Evolutionary conservation across 2,888 invertebrate genomes (phyloP).

Genomic region (Sphecodes monilicornis): DNA sequence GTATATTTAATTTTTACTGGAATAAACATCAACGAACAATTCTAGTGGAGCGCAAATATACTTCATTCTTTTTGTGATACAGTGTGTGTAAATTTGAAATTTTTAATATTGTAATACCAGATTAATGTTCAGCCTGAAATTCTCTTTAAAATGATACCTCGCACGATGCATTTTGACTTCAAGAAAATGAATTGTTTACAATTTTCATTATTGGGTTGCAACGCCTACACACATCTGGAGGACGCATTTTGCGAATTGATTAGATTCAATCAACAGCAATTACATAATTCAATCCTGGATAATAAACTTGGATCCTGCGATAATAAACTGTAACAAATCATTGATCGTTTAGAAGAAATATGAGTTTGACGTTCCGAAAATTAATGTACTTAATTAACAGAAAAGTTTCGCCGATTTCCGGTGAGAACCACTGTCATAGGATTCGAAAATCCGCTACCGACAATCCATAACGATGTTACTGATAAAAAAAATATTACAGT

Average conservation of each 20-base stretch:
- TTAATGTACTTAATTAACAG: neutral
- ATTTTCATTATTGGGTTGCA: too few relatives aligned
- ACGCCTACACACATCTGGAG: too few relatives aligned
- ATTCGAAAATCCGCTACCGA: neutral
- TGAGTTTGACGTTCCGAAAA: too few relatives aligned
- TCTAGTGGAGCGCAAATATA: neutral
- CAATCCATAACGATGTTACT: neutral
- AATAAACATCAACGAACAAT: neutral
- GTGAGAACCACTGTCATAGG: constrained; percentile 37
- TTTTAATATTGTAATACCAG: neutral
- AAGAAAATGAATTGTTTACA: too few relatives aligned
- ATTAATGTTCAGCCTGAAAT: neutral
- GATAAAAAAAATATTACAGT: neutral
- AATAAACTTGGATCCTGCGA: too few relatives aligned
- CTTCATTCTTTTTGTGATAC: neutral
- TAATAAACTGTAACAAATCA: neutral
- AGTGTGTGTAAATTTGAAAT: neutral
- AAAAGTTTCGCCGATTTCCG: too few relatives aligned
- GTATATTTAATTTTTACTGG: neutral
- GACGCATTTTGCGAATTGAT: too few relatives aligned
- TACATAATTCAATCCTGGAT: too few relatives aligned
- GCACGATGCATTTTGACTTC: neutral
- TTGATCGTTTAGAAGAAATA: neutral
- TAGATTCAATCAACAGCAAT: too few relatives aligned
- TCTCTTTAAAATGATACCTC: neutral